Evolutionary conservation across 2,888 invertebrate species (phyloP).

Genomic region (Panzeria rudis): DNA sequence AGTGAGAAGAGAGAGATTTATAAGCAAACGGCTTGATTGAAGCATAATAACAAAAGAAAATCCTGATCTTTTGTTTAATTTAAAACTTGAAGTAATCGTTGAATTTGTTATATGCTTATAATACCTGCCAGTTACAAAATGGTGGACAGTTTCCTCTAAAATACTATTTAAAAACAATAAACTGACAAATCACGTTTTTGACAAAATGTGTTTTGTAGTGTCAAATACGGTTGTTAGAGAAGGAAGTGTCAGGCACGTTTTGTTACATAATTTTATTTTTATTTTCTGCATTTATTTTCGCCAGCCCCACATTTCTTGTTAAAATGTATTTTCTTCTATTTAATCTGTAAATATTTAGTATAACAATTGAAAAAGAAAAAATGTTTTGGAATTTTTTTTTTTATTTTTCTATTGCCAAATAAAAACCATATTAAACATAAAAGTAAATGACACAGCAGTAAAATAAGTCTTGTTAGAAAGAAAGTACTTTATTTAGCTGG

Average conservation of each 20-base stretch:
- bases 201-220: slow-evolving; percentile 29
- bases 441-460: neutral
- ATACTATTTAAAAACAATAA: slow-evolving; percentile 44
- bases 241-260: slow-evolving; percentile 42
- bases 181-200: slow-evolving; percentile 68
- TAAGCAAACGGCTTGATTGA: too few species aligned
- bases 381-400: slow-evolving; percentile 33
- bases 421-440: neutral
- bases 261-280: slow-evolving; percentile 48
- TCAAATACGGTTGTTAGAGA: slow-evolving; percentile 20
- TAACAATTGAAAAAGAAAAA: neutral
- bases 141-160: neutral
- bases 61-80: too few species aligned
- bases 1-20: too few species aligned
- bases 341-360: neutral
- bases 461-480: too few species aligned
- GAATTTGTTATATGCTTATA: neutral
- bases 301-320: too few species aligned
- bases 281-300: neutral
- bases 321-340: too few species aligned
- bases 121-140: slow-evolving; percentile 30
- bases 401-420: slow-evolving; percentile 20
- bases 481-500: too few species aligned
- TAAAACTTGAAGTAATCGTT: too few species aligned
- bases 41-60: too few species aligned